phyloP scores from a whole-genome alignment of 1,140 invertebrate genomes.

The Steinernema feltiae region DNA sequence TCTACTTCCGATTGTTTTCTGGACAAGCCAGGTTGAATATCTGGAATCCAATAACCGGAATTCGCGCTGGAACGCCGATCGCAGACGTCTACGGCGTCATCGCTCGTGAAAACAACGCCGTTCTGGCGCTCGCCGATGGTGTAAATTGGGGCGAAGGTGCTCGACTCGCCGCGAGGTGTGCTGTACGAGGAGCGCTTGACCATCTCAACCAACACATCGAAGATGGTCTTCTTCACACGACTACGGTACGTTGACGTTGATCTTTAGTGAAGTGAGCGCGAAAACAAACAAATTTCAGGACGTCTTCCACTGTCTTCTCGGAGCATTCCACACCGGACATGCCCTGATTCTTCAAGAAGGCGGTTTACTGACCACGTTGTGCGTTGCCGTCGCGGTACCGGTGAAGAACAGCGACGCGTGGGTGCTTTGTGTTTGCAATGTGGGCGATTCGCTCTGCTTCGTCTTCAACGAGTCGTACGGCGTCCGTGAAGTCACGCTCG shows the following conservation, averaged over 20 bases:
- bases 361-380: conserved; percentile 78
- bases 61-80: conserved; percentile 74
- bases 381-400: conserved; percentile 64
- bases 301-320: conserved; percentile 72
- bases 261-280: not conserved
- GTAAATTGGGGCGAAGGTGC: conserved; percentile 89
- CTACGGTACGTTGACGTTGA: conserved; percentile 58
- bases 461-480: conserved; percentile 74
- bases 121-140: conserved; percentile 79
- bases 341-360: conserved; percentile 77
- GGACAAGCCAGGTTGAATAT: no score
- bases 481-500: conserved; percentile 67
- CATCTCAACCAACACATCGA: conserved; percentile 65
- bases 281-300: conserved; percentile 62
- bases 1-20: no score
- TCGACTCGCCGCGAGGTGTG: conserved; percentile 76
- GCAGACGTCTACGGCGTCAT: conserved; percentile 82
- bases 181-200: conserved; percentile 77
- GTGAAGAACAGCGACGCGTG: conserved; percentile 63
- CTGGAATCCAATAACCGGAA: conserved; percentile 71
- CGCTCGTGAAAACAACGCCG: conserved; percentile 71
- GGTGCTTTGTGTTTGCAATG: conserved; percentile 80
- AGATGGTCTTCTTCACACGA: conserved; percentile 60
- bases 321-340: conserved; percentile 80
- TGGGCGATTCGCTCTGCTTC: conserved; percentile 81